These are phyloP conservation scores for Crioceris asparagi DNA, from an alignment of 2,888 invertebrate species.

Conservation along the genomic window DNA sequence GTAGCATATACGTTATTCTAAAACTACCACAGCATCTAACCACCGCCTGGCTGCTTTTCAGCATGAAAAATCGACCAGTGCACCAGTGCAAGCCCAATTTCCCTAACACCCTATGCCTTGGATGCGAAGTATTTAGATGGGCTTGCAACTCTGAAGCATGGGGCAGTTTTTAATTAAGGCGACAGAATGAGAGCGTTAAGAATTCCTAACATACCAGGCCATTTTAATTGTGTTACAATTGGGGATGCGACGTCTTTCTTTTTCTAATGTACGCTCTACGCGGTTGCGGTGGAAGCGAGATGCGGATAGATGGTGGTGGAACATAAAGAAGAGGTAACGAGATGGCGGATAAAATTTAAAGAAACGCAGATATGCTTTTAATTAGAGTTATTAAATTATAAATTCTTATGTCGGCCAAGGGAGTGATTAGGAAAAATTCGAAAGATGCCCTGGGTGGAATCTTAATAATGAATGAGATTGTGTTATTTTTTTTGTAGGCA, in stretches of 20 bases:
- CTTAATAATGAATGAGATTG: slow-evolving; percentile 41
- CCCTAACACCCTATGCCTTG: no score
- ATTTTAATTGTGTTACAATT: slow-evolving; percentile 35
- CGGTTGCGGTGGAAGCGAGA: no score
- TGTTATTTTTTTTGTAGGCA: no score
- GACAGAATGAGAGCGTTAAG: slow-evolving; percentile 38
- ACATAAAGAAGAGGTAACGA: slow-evolving; percentile 26
- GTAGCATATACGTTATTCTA: slow-evolving; percentile 35
- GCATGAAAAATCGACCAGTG: slow-evolving; percentile 28
- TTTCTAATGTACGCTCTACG: slow-evolving; percentile 1
- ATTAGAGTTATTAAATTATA: slow-evolving; percentile 38
- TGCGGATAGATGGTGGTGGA: no score
- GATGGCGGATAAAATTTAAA: slow-evolving; percentile 22
- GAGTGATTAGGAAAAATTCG: slow-evolving; percentile 12
- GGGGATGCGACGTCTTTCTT: slow-evolving; percentile 25
- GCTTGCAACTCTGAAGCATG: slow-evolving; percentile 26
- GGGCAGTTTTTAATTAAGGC: slow-evolving; percentile 40
- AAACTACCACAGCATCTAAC: slow-evolving; percentile 37
- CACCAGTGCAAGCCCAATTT: no score
- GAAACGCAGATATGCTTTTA: slow-evolving; percentile 37
- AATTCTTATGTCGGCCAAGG: slow-evolving; percentile 24
- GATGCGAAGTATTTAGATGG: no score
- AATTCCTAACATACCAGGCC: slow-evolving; percentile 37
- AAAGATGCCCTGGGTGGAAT: slow-evolving; percentile 39
- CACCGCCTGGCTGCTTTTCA: slow-evolving; percentile 27